phyloP scores from a whole-genome alignment of 1,140 invertebrate species.

The Brachionus calyciflorus region DNA sequence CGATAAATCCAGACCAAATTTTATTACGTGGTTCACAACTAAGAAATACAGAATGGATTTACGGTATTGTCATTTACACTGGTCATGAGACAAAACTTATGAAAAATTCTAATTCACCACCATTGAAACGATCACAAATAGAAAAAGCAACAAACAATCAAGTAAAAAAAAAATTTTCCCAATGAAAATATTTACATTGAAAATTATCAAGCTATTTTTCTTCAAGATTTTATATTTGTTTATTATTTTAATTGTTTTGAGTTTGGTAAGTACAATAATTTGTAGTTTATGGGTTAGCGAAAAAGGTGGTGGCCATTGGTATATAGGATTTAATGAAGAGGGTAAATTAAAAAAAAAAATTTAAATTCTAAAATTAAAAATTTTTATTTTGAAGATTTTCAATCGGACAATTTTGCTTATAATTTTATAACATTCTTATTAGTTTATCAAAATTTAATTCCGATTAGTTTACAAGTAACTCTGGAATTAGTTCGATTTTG shows the following conservation, averaged over 20 bases:
- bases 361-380: background rate
- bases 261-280: slow-evolving; percentile 80
- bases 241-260: slow-evolving; percentile 80
- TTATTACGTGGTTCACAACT: slow-evolving; percentile 60
- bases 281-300: slow-evolving; percentile 77
- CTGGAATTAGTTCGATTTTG: slow-evolving; percentile 95
- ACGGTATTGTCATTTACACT: slow-evolving; percentile 82
- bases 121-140: slow-evolving; percentile 85
- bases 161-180: no score
- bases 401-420: background rate
- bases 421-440: slow-evolving; percentile 86
- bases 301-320: slow-evolving; percentile 69
- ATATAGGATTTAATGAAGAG: slow-evolving; percentile 68
- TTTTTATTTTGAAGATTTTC: background rate
- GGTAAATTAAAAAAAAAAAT: background rate
- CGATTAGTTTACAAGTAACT: slow-evolving; percentile 97
- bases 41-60: slow-evolving; percentile 49
- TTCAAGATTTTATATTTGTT: slow-evolving; percentile 89
- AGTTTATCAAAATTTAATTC: slow-evolving; percentile 98
- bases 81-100: slow-evolving; percentile 96
- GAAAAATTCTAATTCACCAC: slow-evolving; percentile 67
- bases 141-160: slow-evolving; percentile 80
- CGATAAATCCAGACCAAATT: slow-evolving; percentile 87
- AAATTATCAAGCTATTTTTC: no score
- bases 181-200: no score